These are phyloP conservation scores for Rhingia campestris DNA, from an alignment of 2,888 invertebrate genomes.

Conservation along the genomic window DNA sequence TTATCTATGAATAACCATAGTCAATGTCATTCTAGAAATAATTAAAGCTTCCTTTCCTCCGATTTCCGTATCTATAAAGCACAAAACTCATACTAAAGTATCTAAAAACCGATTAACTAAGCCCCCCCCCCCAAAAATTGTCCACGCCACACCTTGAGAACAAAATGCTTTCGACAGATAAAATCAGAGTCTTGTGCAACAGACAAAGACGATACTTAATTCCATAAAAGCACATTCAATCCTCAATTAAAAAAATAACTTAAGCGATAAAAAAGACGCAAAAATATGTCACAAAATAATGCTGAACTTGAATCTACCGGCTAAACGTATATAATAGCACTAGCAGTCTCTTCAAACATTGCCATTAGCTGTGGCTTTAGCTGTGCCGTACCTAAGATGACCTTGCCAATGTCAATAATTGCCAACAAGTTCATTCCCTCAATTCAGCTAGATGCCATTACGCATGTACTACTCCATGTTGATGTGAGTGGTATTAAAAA, in stretches of 20 bases:
- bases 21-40: too few relatives aligned
- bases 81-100: too few relatives aligned
- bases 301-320: constrained; percentile 59
- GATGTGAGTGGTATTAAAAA: constrained; percentile 6
- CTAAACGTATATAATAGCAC: constrained; percentile 10
- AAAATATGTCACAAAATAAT: constrained; percentile 44
- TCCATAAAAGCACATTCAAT: constrained; percentile 27
- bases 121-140: neutral
- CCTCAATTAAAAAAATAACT: constrained; percentile 57
- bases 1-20: too few relatives aligned
- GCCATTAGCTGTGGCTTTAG: constrained; percentile 8
- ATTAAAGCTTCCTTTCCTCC: too few relatives aligned
- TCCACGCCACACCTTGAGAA: constrained; percentile 48
- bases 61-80: too few relatives aligned
- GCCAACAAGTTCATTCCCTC: constrained; percentile 72
- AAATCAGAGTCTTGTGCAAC: constrained; percentile 36
- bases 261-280: constrained; percentile 1
- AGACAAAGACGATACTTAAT: constrained; percentile 31
- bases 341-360: constrained; percentile 6
- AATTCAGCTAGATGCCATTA: constrained; percentile 56
- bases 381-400: constrained; percentile 44
- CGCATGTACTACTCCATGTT: constrained; percentile 17
- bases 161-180: constrained; percentile 36
- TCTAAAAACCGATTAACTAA: neutral
- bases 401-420: constrained; percentile 74